A percentile compares a stretch with the other conserved stretches of the same genome.
Evolutionary conservation across 2,797 vertebrate species (phyloP).

Genomic region (Notolepis coatsorum): DNA sequence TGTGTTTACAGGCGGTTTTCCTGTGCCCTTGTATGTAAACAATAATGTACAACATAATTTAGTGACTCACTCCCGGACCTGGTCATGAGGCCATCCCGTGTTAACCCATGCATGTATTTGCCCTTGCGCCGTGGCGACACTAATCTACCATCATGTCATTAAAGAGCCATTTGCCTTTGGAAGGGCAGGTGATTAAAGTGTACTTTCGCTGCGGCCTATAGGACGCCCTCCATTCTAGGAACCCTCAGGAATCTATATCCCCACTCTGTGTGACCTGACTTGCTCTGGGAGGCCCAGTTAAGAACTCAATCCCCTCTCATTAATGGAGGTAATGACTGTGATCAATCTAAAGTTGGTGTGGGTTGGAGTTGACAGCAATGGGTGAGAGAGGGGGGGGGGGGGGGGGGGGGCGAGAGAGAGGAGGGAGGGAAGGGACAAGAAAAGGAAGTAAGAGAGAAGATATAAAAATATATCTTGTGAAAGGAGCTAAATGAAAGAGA

Average conservation of each 20-base stretch:
- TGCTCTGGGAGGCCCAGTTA: slow-evolving; percentile 68
- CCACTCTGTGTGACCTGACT: slow-evolving; percentile 69
- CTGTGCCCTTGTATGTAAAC: not conserved
- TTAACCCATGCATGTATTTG: slow-evolving; percentile 44
- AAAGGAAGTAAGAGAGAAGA: not conserved
- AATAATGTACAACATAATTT: too few relatives aligned
- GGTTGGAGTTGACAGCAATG: slow-evolving; percentile 44
- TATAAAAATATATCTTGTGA: too few relatives aligned
- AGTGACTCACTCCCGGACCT: slow-evolving; percentile 5
- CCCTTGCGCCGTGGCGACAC: slow-evolving; percentile 58
- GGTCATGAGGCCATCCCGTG: slow-evolving; percentile 14
- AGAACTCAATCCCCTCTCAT: slow-evolving; percentile 82
- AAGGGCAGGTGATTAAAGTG: slow-evolving; percentile 77
- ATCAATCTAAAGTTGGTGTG: slow-evolving; percentile 75
- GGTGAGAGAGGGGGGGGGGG: not conserved
- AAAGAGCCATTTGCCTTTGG: slow-evolving; percentile 70
- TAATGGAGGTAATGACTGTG: slow-evolving; percentile 82
- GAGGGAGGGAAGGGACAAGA: not conserved
- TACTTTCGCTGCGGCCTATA: slow-evolving; percentile 63
- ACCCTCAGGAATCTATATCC: slow-evolving; percentile 72
- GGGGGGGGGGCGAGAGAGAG: not conserved
- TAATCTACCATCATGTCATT: slow-evolving; percentile 69
- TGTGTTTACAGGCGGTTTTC: not conserved
- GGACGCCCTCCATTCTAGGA: slow-evolving; percentile 54
- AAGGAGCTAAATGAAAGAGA: too few relatives aligned